These are phyloP conservation scores for Drosophila ohnishii DNA, from an alignment of 1,140 invertebrate species.

Conservation along the genomic window DNA sequence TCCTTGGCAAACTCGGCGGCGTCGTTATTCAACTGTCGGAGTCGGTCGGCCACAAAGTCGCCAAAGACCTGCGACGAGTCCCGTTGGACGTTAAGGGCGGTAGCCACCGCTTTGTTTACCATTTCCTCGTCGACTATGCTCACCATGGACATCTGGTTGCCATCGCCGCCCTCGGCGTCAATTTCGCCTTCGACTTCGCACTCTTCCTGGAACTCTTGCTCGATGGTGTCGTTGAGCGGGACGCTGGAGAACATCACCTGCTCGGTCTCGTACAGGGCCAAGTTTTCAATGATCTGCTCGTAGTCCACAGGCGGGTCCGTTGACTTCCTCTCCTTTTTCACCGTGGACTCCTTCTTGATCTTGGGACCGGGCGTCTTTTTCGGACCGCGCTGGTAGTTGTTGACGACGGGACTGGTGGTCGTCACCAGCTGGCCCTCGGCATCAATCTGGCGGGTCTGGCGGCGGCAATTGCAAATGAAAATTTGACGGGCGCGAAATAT, in stretches of 20 bases:
- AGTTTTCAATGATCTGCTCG: conserved; percentile 63
- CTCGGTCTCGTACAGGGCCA: conserved; percentile 62
- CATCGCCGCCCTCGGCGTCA: not conserved
- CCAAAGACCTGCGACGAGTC: conserved; percentile 66
- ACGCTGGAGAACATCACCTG: conserved; percentile 57
- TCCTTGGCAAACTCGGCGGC: conserved; percentile 65
- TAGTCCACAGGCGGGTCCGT: conserved; percentile 43
- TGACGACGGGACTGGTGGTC: not conserved
- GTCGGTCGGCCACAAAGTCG: conserved; percentile 69
- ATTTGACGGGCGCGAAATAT: no score
- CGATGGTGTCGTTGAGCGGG: conserved; percentile 18
- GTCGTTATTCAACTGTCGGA: conserved; percentile 41
- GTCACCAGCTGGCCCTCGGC: conserved; percentile 6
- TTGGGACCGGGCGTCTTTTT: not conserved
- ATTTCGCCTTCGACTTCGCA: not conserved
- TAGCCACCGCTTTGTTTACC: conserved; percentile 62
- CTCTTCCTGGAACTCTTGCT: conserved; percentile 18
- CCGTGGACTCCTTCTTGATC: not conserved
- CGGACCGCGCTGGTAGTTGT: not conserved
- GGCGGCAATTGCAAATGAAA: not conserved
- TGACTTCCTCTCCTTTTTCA: conserved; percentile 20
- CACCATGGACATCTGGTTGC: not conserved
- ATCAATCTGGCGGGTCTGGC: conserved; percentile 2
- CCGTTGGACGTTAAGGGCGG: conserved; percentile 42
- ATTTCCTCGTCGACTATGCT: conserved; percentile 55